Evolutionary conservation across 2,888 invertebrate genomes (phyloP).

Genomic region (Torymus auratus): DNA sequence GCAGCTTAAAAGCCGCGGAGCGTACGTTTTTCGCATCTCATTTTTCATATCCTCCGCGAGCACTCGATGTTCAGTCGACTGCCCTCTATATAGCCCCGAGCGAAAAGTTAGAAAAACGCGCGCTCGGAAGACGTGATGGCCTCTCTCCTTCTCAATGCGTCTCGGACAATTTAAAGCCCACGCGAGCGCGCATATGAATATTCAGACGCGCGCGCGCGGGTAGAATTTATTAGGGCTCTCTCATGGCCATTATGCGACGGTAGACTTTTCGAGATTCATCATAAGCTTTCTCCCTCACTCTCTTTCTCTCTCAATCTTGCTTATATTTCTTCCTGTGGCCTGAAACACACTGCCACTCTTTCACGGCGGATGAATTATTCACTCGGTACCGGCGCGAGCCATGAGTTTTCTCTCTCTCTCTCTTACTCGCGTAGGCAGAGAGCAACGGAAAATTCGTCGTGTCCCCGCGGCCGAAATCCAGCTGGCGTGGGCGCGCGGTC

Average conservation of each 20-base stretch:
- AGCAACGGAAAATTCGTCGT: too few species aligned
- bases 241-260: conserved; percentile 27
- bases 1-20: too few species aligned
- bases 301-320: neutral
- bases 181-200: conserved; percentile 13
- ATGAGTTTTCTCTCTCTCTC: too few species aligned
- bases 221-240: conserved; percentile 36
- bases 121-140: too few species aligned
- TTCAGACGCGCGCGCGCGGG: conserved; percentile 19
- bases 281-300: neutral
- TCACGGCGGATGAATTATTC: conserved; percentile 29
- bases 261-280: conserved; percentile 40
- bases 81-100: too few species aligned
- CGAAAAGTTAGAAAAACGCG: too few species aligned
- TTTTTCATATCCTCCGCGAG: too few species aligned
- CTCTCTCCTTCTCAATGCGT: conserved; percentile 27
- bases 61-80: too few species aligned
- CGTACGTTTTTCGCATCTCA: too few species aligned
- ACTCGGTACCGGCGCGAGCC: neutral
- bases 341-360: conserved; percentile 13
- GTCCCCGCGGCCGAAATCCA: too few species aligned
- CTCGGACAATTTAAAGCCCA: conserved; percentile 22
- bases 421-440: too few species aligned
- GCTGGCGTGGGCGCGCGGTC: too few species aligned
- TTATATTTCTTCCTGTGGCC: conserved; percentile 7